Base-by-base conservation (phyloP, 2,888 invertebrate genomes). In the Matsumyia berberina region DNA sequence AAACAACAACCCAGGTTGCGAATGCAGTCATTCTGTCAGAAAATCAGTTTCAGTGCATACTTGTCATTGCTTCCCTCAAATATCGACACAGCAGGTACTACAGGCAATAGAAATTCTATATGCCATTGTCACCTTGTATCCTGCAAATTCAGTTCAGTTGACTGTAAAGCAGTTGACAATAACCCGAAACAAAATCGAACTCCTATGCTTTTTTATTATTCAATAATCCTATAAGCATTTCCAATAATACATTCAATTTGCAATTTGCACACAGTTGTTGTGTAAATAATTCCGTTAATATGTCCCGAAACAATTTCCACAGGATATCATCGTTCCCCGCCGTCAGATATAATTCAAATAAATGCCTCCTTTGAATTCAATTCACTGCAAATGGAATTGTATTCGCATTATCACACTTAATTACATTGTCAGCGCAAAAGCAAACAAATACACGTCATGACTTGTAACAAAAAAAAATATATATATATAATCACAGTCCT, bases 331-430 rank as follows among this genome's bases (percentile, higher is more conserved):
- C 57, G 15, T 5, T 35, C 11, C 31, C 29, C 12, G 9, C 24
- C 6, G 29, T 15, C 19, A 17, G 12, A 67, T 29, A 35, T 39
- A 67, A 58, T 69, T 42, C 37, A 78, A 67, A 51, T 53, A 73
- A 79, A 67, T 69, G 64, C 64, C 53, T 24, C 11, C 15, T 49
- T 72, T 73, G 60, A 55, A 57, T 73, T 73, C 51, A 64, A 64
- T 85, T 70, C 49, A 35, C 57, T 42, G 39, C 42, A 51, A 79
- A 79, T 85, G 39, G 53, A 70, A 80, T 78, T 64, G 19, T 55
- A 70, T 79, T 70, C 79, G 51, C 60, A 85, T 85, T 79, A 85
- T 85, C 85, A 66, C 79, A 85, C 85, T 80, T 80, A 80, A 85
- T 80, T 74, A 80, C 66, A 79, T 69, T 85, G 74, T 80, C 85